A percentile compares a stretch with the other conserved stretches of the same genome.
Conservation (phyloP, 2,888 invertebrate genomes). For the Rhingia campestris region DNA sequence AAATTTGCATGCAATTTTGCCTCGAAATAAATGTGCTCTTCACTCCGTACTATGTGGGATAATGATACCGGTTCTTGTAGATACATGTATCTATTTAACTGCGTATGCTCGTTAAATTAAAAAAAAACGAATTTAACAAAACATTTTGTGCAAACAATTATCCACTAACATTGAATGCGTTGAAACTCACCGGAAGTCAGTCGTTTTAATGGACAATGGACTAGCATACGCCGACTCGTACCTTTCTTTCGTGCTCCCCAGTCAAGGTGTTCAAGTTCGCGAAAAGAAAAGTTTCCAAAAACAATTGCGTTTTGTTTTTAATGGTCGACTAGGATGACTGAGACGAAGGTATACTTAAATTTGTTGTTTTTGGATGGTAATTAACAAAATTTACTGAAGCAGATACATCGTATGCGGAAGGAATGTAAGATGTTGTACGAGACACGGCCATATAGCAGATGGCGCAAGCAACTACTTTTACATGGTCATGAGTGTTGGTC, state of each 20-base stretch:
- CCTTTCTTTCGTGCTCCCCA: not conserved
- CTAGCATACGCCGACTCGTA: too few relatives aligned
- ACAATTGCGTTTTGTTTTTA: not conserved
- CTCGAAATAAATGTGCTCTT: not conserved
- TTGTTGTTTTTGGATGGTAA: too few relatives aligned
- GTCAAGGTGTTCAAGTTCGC: constrained; percentile 6
- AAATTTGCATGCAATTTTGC: constrained; percentile 2
- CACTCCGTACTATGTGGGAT: not conserved
- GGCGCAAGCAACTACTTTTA: too few relatives aligned
- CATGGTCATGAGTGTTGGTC: too few relatives aligned
- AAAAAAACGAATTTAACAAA: not conserved
- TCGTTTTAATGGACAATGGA: too few relatives aligned
- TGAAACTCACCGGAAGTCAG: not conserved
- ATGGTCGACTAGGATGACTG: not conserved
- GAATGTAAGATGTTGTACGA: too few relatives aligned
- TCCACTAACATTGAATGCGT: not conserved
- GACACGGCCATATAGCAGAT: too few relatives aligned
- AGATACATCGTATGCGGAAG: too few relatives aligned
- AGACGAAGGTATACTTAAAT: too few relatives aligned
- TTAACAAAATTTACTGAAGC: too few relatives aligned
- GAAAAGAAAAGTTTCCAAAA: not conserved
- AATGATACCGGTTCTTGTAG: not conserved
- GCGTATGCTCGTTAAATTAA: not conserved
- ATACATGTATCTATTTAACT: not conserved
- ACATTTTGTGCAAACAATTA: not conserved